Conservation (phyloP, 1,140 invertebrate genomes). For the Drosophila melanogaster region Release_6_plus_ISO1_MT NT_033779.5:20407001-20407500, state of each 20-base stretch:
- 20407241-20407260: background rate
- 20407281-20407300: slow-evolving; percentile 81
- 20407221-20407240: slow-evolving; percentile 36
- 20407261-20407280: slow-evolving; percentile 50
- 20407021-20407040: slow-evolving; percentile 53
- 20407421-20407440: slow-evolving; percentile 14
- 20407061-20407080: background rate
- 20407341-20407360: slow-evolving; percentile 68
- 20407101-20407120: slow-evolving; percentile 65
- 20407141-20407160: slow-evolving; percentile 64
- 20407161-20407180: slow-evolving; percentile 8
- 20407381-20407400: slow-evolving; percentile 62
- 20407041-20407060: background rate
- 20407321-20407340: slow-evolving; percentile 6
- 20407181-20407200: slow-evolving; percentile 57
- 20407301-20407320: slow-evolving; percentile 50
- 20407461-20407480: slow-evolving; percentile 50
- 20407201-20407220: slow-evolving; percentile 50
- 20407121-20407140: slow-evolving; percentile 79
- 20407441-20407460: slow-evolving; percentile 30
- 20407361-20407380: slow-evolving; percentile 50
- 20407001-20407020: slow-evolving; percentile 59
- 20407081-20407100: slow-evolving; percentile 56
- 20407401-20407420: slow-evolving; percentile 11
- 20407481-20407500: slow-evolving; percentile 41